Percentiles rank a stretch among this genome's conserved stretches.
Conservation (phyloP, 2,797 vertebrate species). For the Rhinoraja longicauda region DNA sequence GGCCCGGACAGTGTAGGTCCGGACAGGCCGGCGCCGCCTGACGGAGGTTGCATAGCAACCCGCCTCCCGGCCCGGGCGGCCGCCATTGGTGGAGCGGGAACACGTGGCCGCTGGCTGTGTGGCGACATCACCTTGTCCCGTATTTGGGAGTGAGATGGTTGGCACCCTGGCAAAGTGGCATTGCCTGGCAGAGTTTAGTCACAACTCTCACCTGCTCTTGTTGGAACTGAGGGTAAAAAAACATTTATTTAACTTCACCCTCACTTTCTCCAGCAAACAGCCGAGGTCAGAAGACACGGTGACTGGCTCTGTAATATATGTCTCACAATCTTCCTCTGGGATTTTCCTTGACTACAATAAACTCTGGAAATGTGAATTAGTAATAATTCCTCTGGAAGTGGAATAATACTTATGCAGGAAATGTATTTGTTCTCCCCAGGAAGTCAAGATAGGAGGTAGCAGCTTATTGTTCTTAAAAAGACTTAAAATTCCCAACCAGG, state of each 20-base stretch:
- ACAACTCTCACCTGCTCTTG: not conserved
- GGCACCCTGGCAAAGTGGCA: too few relatives aligned
- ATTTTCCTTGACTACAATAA: not conserved
- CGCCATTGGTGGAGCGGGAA: too few relatives aligned
- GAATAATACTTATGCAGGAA: not conserved
- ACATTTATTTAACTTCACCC: not conserved
- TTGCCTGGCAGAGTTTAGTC: not conserved
- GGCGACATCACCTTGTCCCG: too few relatives aligned
- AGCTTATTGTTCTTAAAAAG: conserved; percentile 7
- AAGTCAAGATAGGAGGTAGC: not conserved
- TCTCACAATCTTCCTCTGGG: not conserved
- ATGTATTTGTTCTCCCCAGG: not conserved
- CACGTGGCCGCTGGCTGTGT: too few relatives aligned
- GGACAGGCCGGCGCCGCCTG: too few relatives aligned
- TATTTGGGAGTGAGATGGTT: too few relatives aligned
- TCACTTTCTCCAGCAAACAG: not conserved
- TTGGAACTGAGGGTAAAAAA: not conserved
- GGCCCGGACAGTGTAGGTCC: too few relatives aligned
- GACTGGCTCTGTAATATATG: not conserved
- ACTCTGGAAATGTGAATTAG: not conserved
- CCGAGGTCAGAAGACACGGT: not conserved
- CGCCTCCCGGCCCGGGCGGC: too few relatives aligned
- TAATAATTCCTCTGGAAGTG: not conserved
- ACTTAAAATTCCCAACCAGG: not conserved
- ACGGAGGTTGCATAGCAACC: too few relatives aligned